Conservation (phyloP, 2,797 vertebrate genomes). For the Adrianichthys oophorus region DNA sequence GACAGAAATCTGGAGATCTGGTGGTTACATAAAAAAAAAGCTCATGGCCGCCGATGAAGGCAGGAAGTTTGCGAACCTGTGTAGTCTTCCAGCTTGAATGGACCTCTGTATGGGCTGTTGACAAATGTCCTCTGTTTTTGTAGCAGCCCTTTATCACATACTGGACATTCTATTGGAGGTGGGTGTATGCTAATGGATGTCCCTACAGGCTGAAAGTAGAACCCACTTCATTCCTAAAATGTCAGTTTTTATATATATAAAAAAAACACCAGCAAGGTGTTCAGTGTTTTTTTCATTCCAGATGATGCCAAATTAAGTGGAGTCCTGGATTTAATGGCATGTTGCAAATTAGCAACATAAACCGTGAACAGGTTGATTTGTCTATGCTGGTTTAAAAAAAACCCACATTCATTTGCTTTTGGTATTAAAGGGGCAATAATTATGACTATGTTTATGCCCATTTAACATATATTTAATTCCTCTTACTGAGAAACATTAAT, state of each 20-base stretch:
- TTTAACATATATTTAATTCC: too few species aligned
- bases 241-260: not conserved
- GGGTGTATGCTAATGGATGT: slow-evolving; percentile 26
- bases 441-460: too few species aligned
- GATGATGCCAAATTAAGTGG: too few species aligned
- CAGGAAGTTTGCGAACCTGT: slow-evolving; percentile 50
- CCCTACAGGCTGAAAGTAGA: slow-evolving; percentile 22
- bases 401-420: too few species aligned
- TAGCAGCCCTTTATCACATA: slow-evolving; percentile 23
- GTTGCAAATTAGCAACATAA: too few species aligned
- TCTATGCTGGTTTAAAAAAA: too few species aligned
- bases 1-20: slow-evolving; percentile 31
- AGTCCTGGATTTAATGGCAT: too few species aligned
- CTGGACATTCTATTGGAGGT: slow-evolving; percentile 57
- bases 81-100: slow-evolving; percentile 58
- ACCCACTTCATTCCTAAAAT: slow-evolving; percentile 16
- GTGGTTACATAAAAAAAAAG: slow-evolving; percentile 46
- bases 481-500: too few species aligned
- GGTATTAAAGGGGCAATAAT: too few species aligned
- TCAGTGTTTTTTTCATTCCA: too few species aligned
- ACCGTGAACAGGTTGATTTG: too few species aligned
- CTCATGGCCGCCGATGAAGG: slow-evolving; percentile 27
- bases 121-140: slow-evolving; percentile 53
- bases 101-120: slow-evolving; percentile 37
- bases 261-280: not conserved